Conservation (phyloP, 2,113 vertebrate species). For the Barnardius zonarius region DNA sequence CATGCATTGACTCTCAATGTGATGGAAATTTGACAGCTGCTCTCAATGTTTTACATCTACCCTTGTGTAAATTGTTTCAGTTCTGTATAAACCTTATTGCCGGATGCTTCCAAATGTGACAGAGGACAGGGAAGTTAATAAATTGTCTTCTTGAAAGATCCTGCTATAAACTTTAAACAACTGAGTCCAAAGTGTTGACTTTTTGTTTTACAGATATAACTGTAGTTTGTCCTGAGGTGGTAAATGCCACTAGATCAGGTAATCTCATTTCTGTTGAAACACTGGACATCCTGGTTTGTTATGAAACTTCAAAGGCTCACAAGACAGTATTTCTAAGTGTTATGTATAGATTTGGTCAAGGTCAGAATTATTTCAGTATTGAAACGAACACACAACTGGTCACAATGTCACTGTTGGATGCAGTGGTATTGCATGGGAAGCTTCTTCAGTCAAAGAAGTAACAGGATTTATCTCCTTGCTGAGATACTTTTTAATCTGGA, state of each 20-base stretch:
- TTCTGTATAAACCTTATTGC: neutral
- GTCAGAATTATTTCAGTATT: neutral
- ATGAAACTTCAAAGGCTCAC: neutral
- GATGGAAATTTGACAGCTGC: neutral
- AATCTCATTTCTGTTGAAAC: neutral
- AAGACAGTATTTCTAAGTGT: neutral
- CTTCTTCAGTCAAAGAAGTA: neutral
- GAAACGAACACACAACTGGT: neutral
- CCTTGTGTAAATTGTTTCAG: neutral
- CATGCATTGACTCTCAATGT: neutral
- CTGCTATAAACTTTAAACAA: neutral
- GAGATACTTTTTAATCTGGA: neutral
- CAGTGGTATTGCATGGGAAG: neutral
- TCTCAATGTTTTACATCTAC: neutral
- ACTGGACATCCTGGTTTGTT: neutral
- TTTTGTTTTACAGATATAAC: constrained; percentile 70
- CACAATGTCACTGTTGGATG: neutral
- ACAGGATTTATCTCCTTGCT: neutral
- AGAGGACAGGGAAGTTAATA: neutral
- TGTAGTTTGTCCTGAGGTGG: constrained; percentile 72
- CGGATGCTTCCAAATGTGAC: neutral
- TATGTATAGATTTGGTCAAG: neutral
- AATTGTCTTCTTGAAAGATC: neutral
- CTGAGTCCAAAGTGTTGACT: constrained; percentile 28
- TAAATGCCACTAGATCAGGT: constrained; percentile 62